A percentile compares a stretch with the other conserved stretches of the same genome.
phyloP scores from a whole-genome alignment of 2,113 vertebrate species.

The Rhinolophus ferrumequinum region DNA sequence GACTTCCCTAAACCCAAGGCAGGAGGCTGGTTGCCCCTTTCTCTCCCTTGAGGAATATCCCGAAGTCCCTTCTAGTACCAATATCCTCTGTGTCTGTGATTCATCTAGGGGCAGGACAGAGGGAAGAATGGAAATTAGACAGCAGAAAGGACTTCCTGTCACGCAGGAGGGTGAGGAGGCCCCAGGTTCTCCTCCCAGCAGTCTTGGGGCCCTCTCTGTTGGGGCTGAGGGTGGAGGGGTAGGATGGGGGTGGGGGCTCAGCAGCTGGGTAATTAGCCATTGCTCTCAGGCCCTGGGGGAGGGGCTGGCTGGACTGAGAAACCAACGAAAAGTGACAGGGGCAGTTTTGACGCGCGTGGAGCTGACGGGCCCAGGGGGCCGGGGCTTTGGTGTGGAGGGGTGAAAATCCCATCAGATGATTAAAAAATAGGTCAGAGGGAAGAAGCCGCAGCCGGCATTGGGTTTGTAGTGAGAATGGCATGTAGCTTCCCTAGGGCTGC shows the following conservation, averaged over 20 bases:
- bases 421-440: slow-evolving; percentile 82
- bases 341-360: slow-evolving; percentile 76
- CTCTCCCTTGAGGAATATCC: background rate
- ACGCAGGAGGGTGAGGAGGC: background rate
- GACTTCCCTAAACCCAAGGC: background rate
- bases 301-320: slow-evolving; percentile 70
- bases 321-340: slow-evolving; percentile 78
- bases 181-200: slow-evolving; percentile 1
- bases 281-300: slow-evolving; percentile 66
- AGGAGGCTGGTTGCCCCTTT: background rate
- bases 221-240: background rate
- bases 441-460: slow-evolving; percentile 63
- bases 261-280: slow-evolving; percentile 72
- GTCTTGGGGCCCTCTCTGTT: background rate
- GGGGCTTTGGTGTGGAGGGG: slow-evolving; percentile 49
- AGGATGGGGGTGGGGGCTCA: background rate
- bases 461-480: slow-evolving; percentile 40
- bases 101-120: slow-evolving; percentile 21
- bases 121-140: slow-evolving; percentile 13
- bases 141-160: slow-evolving; percentile 70
- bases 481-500: slow-evolving; percentile 41
- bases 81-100: background rate
- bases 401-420: slow-evolving; percentile 74
- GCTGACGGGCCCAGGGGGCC: slow-evolving; percentile 76
- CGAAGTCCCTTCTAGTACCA: background rate